phyloP scores from a whole-genome alignment of 2,888 invertebrate genomes.

The Stictocephala bisonia region DNA sequence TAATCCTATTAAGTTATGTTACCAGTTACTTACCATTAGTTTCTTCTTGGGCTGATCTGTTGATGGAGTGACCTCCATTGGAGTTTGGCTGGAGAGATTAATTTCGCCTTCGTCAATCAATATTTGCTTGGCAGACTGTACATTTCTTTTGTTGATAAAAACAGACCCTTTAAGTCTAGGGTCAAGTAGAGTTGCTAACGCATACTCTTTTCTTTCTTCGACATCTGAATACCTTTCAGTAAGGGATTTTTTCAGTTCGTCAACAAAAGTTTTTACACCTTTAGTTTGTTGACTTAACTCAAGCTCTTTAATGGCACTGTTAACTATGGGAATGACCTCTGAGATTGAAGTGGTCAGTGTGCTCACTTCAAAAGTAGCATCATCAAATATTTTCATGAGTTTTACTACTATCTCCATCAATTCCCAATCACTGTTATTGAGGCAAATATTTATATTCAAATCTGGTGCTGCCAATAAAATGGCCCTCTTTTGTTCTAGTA shows the following conservation, averaged over 20 bases:
- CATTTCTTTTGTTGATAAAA: background rate
- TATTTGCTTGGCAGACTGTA: no score
- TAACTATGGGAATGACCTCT: constrained; percentile 4
- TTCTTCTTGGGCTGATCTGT: no score
- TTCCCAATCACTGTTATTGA: background rate
- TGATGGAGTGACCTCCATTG: no score
- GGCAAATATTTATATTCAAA: background rate
- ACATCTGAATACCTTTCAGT: background rate
- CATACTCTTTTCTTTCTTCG: background rate
- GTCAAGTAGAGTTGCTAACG: constrained; percentile 3
- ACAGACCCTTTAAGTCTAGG: background rate
- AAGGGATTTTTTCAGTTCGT: background rate
- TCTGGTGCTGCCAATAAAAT: constrained; percentile 11
- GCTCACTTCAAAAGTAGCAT: background rate
- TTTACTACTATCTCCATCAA: background rate
- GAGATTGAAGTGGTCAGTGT: background rate
- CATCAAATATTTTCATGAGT: constrained; percentile 12
- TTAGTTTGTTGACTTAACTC: background rate
- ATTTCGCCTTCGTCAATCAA: no score
- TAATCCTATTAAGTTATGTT: no score
- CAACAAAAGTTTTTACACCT: background rate
- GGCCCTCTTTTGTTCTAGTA: background rate
- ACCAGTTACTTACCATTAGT: no score
- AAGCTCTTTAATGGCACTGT: constrained; percentile 3
- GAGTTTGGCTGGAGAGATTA: no score